Conservation (phyloP, 2,113 vertebrate species). For the Leiothrix lutea region DNA sequence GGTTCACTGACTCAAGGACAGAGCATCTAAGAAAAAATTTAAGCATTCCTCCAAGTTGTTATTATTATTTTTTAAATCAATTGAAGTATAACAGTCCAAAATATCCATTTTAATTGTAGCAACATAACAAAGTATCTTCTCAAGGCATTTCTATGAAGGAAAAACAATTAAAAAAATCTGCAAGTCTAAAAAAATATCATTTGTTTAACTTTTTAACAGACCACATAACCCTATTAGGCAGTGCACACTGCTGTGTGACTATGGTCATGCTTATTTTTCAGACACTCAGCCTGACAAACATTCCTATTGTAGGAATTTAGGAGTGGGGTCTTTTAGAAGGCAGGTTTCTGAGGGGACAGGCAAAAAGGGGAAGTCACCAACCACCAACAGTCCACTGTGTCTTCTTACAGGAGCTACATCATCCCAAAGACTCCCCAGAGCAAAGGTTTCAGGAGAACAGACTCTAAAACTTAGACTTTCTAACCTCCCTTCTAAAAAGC, state of each 20-base stretch:
- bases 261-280: not conserved
- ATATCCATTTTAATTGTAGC: not conserved
- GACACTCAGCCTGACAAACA: not conserved
- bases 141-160: not conserved
- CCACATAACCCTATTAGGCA: not conserved
- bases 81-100: not conserved
- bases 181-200: not conserved
- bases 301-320: not conserved
- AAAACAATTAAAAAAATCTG: not conserved
- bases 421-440: not conserved
- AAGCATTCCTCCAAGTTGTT: not conserved
- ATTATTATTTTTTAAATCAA: not conserved
- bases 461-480: not conserved
- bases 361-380: not conserved
- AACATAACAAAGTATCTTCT: not conserved
- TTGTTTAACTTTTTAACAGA: not conserved
- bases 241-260: not conserved
- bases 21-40: not conserved
- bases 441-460: not conserved
- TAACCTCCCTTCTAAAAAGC: not conserved
- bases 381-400: accelerated
- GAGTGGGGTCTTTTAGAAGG: not conserved
- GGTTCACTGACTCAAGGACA: not conserved
- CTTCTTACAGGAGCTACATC: not conserved
- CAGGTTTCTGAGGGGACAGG: not conserved